Evolutionary conservation across 2,113 vertebrate species (phyloP), one percentile per base, ranked within the genome.

Genomic region (Sitta europaea): DNA sequence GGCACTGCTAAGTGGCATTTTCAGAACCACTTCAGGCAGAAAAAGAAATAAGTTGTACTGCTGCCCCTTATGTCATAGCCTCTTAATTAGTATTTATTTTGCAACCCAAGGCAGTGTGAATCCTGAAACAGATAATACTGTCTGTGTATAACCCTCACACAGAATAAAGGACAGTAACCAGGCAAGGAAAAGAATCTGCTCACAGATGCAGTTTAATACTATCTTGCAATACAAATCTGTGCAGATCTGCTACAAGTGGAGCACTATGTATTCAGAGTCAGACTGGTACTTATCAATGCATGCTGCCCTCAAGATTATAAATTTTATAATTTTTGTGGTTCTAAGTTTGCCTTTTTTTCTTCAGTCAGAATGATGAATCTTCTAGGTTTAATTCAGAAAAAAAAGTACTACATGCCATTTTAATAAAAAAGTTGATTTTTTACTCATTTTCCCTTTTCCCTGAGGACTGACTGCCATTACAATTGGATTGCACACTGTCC

Each of bases 11-110:
- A 85, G 10, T 2, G 54, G 53, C 43, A 86, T 16, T 31, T 71
- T 78, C 12, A 82, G 22, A 43, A 85, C 6, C 14, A 50, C 45
- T 68, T 72, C 33, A 70, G 43, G 47, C 54, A 92, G 45, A 59
- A 42, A 73, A 75, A 29, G 4, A 50, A 79, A 47, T 7, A 42
- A 50, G 38, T 11, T 59, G 50, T 67, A n/a, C 36, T 7, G 2
- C 2, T 2, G 4, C 1, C 18, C 9, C 36, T n/a, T 27, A 45
- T 1, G 6, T 38, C 58, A 50, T 1, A 80, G 36, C 23, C 38
- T 51, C 19, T 40, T 35, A 70, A 31, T 11, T 8, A 50, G 65
- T 10, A 35, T 43, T 45, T 58, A 35, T 58, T 90, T 78, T 74
- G 15, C 38, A 88, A 53, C 21, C n/a, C 28, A 40, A 71, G 57